Conservation (phyloP, 2,888 invertebrate genomes). For the Drosophila mulleri region DNA sequence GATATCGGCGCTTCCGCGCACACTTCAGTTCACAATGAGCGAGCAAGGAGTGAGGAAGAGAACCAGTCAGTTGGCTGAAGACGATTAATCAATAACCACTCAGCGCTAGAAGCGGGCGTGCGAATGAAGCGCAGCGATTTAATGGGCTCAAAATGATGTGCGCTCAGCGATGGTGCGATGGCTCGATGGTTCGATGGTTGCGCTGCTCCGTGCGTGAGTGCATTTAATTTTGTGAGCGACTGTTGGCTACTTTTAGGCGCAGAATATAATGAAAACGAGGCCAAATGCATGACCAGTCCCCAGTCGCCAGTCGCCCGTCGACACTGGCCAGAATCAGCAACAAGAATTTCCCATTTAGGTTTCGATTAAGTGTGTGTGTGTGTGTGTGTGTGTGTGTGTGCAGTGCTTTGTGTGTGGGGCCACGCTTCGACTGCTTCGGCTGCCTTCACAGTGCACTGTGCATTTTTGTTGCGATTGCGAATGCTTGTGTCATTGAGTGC, state of each 20-base stretch:
- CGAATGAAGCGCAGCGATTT: slow-evolving; percentile 53
- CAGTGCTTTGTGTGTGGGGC: neutral
- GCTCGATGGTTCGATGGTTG: too few species aligned
- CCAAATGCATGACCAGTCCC: slow-evolving; percentile 40
- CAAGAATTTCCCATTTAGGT: slow-evolving; percentile 64
- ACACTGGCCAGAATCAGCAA: slow-evolving; percentile 18
- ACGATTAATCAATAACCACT: slow-evolving; percentile 78
- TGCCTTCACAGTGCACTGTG: slow-evolving; percentile 17
- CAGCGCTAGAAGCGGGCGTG: slow-evolving; percentile 34
- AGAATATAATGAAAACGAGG: slow-evolving; percentile 58
- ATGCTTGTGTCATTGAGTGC: slow-evolving; percentile 23
- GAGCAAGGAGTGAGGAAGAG: neutral
- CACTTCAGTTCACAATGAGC: slow-evolving; percentile 61
- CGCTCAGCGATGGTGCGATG: neutral
- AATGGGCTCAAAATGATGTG: slow-evolving; percentile 63
- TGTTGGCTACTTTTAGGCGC: slow-evolving; percentile 58
- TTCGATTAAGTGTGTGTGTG: slow-evolving; percentile 36
- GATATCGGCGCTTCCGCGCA: slow-evolving; percentile 70
- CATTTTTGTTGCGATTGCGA: slow-evolving; percentile 29
- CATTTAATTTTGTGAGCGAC: slow-evolving; percentile 57
- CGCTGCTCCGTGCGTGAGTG: slow-evolving; percentile 44
- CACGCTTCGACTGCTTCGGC: slow-evolving; percentile 5
- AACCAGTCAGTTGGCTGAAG: slow-evolving; percentile 25
- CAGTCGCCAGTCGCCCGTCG: neutral
- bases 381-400: slow-evolving; percentile 1